Evolutionary conservation across 2,113 vertebrate genomes (phyloP).

Genomic region (Sinocyclocheilus grahami): DNA sequence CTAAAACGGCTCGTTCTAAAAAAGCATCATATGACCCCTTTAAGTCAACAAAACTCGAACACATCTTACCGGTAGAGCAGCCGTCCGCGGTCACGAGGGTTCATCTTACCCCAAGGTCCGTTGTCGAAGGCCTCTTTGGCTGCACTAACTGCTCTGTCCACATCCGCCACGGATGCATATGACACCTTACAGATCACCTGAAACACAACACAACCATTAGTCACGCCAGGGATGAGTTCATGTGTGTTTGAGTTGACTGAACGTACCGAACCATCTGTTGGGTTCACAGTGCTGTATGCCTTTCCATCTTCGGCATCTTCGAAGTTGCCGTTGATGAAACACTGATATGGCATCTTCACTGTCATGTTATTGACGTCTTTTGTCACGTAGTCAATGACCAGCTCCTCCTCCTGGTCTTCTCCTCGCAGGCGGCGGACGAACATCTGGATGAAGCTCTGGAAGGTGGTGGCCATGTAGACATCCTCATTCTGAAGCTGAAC

Average conservation of each 20-base stretch:
- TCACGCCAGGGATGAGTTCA: background rate
- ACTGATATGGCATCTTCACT: conserved; percentile 79
- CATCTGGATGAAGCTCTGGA: conserved; percentile 85
- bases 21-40: no score
- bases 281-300: conserved; percentile 80
- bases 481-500: conserved; percentile 86
- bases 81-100: conserved; percentile 79
- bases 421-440: conserved; percentile 82
- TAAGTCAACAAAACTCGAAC: background rate
- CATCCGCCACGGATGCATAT: conserved; percentile 75
- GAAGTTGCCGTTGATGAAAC: conserved; percentile 81
- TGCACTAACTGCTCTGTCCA: conserved; percentile 77
- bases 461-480: conserved; percentile 88
- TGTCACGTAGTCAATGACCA: conserved; percentile 79
- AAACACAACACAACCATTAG: conserved; percentile 31
- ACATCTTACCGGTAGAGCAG: conserved; percentile 76
- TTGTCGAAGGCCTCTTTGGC: conserved; percentile 81
- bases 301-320: conserved; percentile 78
- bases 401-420: conserved; percentile 73
- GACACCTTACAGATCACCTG: conserved; percentile 81
- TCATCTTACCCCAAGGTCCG: conserved; percentile 83
- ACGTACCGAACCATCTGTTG: conserved; percentile 71
- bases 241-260: background rate
- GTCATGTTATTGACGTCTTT: conserved; percentile 78
- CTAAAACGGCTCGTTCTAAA: no score